Base-by-base conservation (phyloP, 2,113 vertebrate species). In the Dipodomys spectabilis region DNA sequence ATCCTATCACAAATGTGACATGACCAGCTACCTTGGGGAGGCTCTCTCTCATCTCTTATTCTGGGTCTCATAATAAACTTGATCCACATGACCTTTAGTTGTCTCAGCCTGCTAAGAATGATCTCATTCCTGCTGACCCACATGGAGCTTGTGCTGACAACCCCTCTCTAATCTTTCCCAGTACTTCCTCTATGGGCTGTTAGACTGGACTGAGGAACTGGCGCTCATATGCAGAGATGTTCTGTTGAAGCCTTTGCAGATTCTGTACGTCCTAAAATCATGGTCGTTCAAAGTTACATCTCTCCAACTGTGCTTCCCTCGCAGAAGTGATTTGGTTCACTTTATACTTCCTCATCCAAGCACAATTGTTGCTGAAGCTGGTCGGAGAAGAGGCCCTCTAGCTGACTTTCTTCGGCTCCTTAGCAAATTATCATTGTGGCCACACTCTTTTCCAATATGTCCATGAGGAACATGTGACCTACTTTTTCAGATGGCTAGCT, bases 21-120 rank as follows among this genome's bases (percentile, higher is more conserved):
- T 22, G 20, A 32, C 53, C 45, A 12, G 49, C 4, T 18, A 0
- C 12, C 7, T 0, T 1, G 7, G 53, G 28, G 19, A 12, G 2
- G 15, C 32, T 7, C 20, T 10, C 0, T 35, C 13, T 87, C 4
- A 0, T 27, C 15, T 19, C 30, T 60, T 64, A 45, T 13, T 65
- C 68, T 25, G 20, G 16, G 11, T 27, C 6, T 27, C 23, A 30
- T 2, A 5, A 57, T 57, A 18, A 57, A 7, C 9, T 80, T 28
- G 10, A 45, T 20, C 39, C 1, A 0, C 1, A 1, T 4, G 27
- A 6, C 23, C 10, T 19, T 6, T 27, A 0, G 53, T 28, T 28
- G 39, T 15, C 78, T 44, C 39, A 13, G 28, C 57, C 90, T 13
- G 23, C 27, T 20, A 0, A 8, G 57, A 30, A 25, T 22, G 1